Conservation (phyloP, 2,797 vertebrate species). For the Periparus ater region DNA sequence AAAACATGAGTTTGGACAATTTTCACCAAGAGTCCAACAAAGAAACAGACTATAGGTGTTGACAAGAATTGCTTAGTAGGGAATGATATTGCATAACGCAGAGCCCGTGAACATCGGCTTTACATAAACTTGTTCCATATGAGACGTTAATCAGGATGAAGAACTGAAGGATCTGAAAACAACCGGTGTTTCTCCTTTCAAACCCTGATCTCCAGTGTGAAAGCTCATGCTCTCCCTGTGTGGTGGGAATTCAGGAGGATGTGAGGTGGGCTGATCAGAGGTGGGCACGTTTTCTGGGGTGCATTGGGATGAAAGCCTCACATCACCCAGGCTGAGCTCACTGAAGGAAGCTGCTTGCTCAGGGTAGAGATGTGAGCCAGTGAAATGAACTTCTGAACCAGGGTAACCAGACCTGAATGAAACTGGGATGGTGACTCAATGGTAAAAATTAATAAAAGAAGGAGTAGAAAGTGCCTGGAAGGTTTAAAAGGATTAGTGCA, state of each 20-base stretch:
- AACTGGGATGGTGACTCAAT: background rate
- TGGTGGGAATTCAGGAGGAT: background rate
- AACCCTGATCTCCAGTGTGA: background rate
- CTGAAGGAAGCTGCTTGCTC: background rate
- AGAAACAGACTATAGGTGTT: slow-evolving; percentile 49
- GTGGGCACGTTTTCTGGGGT: background rate
- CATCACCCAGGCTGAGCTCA: background rate
- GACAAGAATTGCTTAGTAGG: slow-evolving; percentile 52
- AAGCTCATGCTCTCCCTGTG: background rate
- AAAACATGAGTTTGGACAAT: slow-evolving; percentile 44
- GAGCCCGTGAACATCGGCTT: slow-evolving; percentile 54
- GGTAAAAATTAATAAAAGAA: background rate
- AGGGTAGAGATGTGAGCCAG: background rate
- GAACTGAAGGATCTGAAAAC: slow-evolving; percentile 50
- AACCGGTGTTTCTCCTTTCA: slow-evolving; percentile 18
- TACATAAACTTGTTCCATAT: slow-evolving; percentile 52
- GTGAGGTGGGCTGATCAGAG: background rate
- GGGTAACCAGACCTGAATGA: background rate
- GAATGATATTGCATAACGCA: slow-evolving; percentile 39
- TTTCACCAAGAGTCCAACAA: slow-evolving; percentile 50
- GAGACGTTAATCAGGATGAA: slow-evolving; percentile 28
- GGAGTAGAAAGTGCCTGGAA: background rate
- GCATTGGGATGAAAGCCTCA: background rate
- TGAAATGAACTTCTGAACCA: background rate
- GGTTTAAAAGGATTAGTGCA: background rate